Evolutionary conservation across 2,888 invertebrate genomes (phyloP), one percentile per base, ranked within the genome.

Genomic region (Glaucopsyche alexis): DNA sequence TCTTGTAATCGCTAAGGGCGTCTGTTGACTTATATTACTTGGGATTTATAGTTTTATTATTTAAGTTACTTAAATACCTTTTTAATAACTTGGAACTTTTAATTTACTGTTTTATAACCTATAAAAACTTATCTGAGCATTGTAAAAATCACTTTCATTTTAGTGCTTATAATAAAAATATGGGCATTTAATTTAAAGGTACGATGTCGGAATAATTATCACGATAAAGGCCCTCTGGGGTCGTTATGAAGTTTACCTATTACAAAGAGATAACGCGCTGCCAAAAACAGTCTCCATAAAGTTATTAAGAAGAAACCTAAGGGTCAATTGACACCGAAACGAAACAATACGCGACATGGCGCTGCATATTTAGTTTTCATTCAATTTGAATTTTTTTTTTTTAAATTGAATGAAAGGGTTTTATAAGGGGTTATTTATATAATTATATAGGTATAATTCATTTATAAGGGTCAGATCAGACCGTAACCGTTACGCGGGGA

Each of bases 231-330:
- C 69, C 71, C 66, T 72, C 75, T 74, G 71, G 75, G 75, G 74
- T 75, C 72, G 72, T 75, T 76, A 75, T 74, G 67, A 78, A 78
- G 74, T 78, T 78, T 75, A 73, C 76, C 78, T 77, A 78, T 77
- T 77, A 78, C 74, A 74, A 71, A 74, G 73, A 66, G 77, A 77
- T 78, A 77, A 77, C 76, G 76, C 77, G 74, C 74, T 75, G 76
- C 76, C 77, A 78, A 77, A 77, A 78, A 76, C 74, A 75, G 75
- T 76, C 74, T 75, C 76, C 71, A 66, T 65, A 69, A 65, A 65
- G 52, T 70, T 67, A 72, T 50, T 47, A 72, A 38, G 69, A 47
- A 49, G 66, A 69, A 69, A 69, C 69, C 49, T 69, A 29, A 29
- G 29, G 29, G 29, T 29, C 0, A 29, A 29, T 29, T 29, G 3